Evolutionary conservation across 2,113 vertebrate genomes (phyloP), one percentile per base, ranked within the genome.

Genomic region (Turnix velox): DNA sequence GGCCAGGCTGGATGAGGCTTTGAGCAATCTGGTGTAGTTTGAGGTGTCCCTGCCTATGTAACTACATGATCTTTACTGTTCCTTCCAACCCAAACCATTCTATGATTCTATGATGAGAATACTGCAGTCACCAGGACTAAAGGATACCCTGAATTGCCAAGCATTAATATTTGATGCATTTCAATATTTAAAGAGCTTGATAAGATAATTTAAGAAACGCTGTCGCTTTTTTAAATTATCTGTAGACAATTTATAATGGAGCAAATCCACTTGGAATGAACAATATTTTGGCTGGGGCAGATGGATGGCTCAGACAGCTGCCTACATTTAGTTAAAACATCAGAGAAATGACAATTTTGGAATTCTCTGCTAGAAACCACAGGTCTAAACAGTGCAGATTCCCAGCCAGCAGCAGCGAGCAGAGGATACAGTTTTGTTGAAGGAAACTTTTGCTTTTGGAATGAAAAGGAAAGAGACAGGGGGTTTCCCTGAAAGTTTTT

Each of bases 141-240:
- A 54, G 73, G 67, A 88, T 48, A 68, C 52, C 66, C 57, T 89
- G 89, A 87, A 93, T 73, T 95, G 88, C 73, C 45, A 43, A 48
- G 62, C 96, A 93, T 96, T 86, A 96, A 93, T 94, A 88, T 90
- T 96, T 96, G 63, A 94, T 95, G 85, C 51, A 39, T 71, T 94
- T 97, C 89, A 96, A 96, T 96, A 96, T 96, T 96, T 95, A 94
- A 96, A 96, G 82, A 94, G 87, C 83, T 87, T 93, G 91, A 88
- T 93, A 87, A 88, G 87, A 95, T 93, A 94, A 96, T 95, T 96
- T 92, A 95, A 94, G 96, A 93, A 94, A 90, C 59, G 40, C 62
- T 87, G 89, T 74, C 4, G 4, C 85, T 94, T 92, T 92, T 95
- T 79, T 1, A 93, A 96, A 94, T 93, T 95, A 95, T 94, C 96